Evolutionary conservation across 2,797 vertebrate species (phyloP).

Genomic region (Phaenicophaeus curvirostris): DNA sequence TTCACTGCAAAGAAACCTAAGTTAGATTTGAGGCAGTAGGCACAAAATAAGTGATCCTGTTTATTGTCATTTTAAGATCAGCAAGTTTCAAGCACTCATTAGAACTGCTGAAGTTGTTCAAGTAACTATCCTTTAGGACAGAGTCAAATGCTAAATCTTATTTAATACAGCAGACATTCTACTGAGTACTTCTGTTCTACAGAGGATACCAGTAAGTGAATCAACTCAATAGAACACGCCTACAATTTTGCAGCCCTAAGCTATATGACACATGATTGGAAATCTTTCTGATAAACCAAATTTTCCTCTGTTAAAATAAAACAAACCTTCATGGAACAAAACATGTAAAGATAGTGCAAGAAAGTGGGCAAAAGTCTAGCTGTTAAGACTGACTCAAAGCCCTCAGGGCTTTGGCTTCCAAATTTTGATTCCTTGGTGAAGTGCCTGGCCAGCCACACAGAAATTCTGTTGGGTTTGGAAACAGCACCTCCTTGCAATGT

Average conservation of each 20-base stretch:
- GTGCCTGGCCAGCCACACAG: neutral
- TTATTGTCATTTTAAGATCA: neutral
- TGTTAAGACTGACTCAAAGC: neutral
- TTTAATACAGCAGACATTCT: neutral
- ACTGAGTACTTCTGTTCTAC: neutral
- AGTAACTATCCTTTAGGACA: neutral
- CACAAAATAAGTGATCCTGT: neutral
- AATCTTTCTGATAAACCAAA: neutral
- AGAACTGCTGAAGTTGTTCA: neutral
- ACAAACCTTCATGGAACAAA: neutral
- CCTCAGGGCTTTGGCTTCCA: neutral
- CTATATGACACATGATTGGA: neutral
- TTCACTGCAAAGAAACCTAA: neutral
- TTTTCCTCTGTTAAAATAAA: neutral
- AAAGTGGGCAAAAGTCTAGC: neutral
- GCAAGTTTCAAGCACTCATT: neutral
- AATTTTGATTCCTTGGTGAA: neutral
- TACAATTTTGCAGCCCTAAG: neutral
- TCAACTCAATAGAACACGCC: neutral
- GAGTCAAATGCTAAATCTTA: neutral
- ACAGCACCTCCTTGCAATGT: neutral
- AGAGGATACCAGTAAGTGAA: neutral
- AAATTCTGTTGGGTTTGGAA: neutral
- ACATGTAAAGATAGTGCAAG: neutral
- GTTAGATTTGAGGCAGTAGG: neutral